Percentiles rank a stretch among this genome's conserved stretches.
These are phyloP conservation scores for Centropristis striata DNA, from an alignment of 2,113 vertebrate genomes.

Conservation along the genomic window DNA sequence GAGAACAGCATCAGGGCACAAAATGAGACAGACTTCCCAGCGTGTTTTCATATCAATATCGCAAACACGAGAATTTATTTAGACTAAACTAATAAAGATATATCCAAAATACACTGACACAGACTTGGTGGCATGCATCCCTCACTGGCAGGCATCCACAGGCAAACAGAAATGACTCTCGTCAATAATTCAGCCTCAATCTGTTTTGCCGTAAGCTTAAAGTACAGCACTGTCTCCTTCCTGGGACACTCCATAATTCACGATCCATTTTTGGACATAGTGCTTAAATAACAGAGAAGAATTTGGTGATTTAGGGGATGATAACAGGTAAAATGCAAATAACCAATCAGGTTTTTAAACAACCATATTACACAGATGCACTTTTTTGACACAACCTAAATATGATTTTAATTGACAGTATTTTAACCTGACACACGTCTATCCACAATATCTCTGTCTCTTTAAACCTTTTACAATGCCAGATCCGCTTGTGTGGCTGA, in stretches of 20 bases:
- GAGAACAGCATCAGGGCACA: constrained; percentile 36
- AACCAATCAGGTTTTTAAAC: not conserved
- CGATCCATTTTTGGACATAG: constrained; percentile 44
- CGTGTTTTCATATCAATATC: constrained; percentile 27
- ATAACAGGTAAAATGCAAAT: constrained; percentile 24
- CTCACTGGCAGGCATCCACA: constrained; percentile 65
- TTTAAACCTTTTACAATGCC: constrained; percentile 34
- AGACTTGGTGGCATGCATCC: constrained; percentile 54
- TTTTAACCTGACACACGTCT: not conserved
- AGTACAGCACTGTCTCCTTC: constrained; percentile 69
- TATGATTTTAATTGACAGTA: not conserved
- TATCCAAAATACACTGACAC: constrained; percentile 60
- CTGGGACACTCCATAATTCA: constrained; percentile 70
- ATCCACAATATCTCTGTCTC: constrained; percentile 10
- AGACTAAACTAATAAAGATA: constrained; percentile 55
- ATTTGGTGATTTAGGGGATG: constrained; percentile 6
- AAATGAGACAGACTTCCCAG: constrained; percentile 25
- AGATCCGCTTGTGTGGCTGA: constrained; percentile 25
- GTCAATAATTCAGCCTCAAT: constrained; percentile 84
- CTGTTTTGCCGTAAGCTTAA: constrained; percentile 79
- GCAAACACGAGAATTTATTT: constrained; percentile 29
- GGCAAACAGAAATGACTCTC: constrained; percentile 74
- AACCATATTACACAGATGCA: not conserved
- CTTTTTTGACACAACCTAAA: constrained; percentile 4
- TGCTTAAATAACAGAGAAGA: constrained; percentile 39